Evolutionary conservation across 2,113 vertebrate genomes (phyloP).

Genomic region (Daboia siamensis): DNA sequence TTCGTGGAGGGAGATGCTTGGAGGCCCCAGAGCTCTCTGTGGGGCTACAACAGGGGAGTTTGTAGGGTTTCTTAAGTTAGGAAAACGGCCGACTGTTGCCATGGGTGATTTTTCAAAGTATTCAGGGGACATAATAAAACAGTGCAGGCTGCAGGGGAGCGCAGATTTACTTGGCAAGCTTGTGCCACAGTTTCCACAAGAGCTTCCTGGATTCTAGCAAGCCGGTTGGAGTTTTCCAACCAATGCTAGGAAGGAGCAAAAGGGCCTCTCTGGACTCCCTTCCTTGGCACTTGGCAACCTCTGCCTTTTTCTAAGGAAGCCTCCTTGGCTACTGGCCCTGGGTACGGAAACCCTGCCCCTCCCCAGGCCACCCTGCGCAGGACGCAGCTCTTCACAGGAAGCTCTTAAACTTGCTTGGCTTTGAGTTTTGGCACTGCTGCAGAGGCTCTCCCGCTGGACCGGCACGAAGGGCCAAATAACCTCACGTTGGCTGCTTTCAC

Average conservation of each 20-base stretch:
- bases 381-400: neutral
- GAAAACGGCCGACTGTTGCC: neutral
- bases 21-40: neutral
- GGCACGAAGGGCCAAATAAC: neutral
- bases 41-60: neutral
- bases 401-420: neutral
- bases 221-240: neutral
- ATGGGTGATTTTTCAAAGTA: neutral
- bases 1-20: neutral
- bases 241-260: neutral
- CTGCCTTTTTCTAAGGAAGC: neutral
- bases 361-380: neutral
- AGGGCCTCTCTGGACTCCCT: too few species aligned
- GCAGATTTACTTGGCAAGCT: too few species aligned
- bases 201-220: neutral
- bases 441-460: neutral
- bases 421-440: neutral
- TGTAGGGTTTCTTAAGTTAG: neutral
- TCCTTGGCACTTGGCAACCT: neutral
- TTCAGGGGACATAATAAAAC: neutral
- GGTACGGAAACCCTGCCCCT: neutral
- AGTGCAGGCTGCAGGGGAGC: neutral
- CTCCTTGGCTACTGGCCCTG: neutral
- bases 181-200: neutral
- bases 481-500: neutral